Evolutionary conservation across 1,140 invertebrate genomes (phyloP), one percentile per base, ranked within the genome.

Genomic region (Drosophila parabipectinata): DNA sequence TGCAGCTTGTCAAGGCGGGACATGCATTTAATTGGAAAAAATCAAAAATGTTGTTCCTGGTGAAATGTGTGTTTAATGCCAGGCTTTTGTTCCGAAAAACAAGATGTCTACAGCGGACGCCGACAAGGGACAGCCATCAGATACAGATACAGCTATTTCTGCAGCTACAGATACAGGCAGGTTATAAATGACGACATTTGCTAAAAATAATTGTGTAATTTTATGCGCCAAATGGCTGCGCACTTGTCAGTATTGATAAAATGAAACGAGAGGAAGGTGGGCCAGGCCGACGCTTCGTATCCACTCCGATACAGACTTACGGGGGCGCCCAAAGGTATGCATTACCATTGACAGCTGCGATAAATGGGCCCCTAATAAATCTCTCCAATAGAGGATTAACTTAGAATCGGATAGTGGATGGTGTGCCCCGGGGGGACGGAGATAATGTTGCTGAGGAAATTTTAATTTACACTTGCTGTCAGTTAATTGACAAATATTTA

Each of bases 291-390:
- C 7, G 18, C 44, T 45, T 21, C 15, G 14, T 44, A 15, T 44
- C 14, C 41, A 14, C 14, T 44, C 41, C 24, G 34, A 47, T 18
- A 39, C 51, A 48, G 44, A 54, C 60, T 77, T 45, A 24, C 55
- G 50, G 48, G 44, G 47, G 26, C 53, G 79, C 82, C 83, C 39
- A 37, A 82, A 81, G 77, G 82, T 78, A 78, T 72, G 74, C 82
- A 53, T 53, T 60, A 50, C 59, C 69, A 47, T 62, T 64, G 68
- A 67, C 37, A 69, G 57, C 44, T 69, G 61, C 60, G 55, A 85
- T 88, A 88, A 82, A 87, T 82, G 83, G 47, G 78, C 47, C 44
- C 64, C 48, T 64, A 59, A 78, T 87, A 85, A 85, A 87, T 85
- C 83, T 82, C 59, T 44, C 34, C 37, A 60, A 63, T 51, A 66